These are phyloP conservation scores for Corapipo altera DNA, from an alignment of 2,113 vertebrate species.

Conservation along the genomic window DNA sequence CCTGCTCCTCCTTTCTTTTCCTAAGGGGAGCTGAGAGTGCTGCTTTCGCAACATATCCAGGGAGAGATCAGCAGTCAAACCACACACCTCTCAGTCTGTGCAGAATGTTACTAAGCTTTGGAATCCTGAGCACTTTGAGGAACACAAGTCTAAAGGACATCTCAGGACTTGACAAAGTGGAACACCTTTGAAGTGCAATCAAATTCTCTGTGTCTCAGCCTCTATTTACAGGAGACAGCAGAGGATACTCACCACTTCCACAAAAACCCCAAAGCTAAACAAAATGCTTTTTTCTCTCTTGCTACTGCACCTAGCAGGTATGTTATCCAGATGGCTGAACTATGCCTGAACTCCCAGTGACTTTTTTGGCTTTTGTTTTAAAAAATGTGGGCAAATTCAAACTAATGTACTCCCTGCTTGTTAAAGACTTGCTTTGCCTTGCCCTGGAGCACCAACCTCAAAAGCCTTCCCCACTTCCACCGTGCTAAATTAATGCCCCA, in stretches of 20 bases:
- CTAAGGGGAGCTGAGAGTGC: neutral
- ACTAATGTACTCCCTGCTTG: neutral
- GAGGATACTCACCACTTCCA: neutral
- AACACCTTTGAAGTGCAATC: neutral
- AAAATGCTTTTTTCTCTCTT: neutral
- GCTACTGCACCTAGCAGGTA: neutral
- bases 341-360: neutral
- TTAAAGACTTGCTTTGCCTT: neutral
- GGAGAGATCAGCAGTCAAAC: neutral
- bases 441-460: neutral
- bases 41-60: neutral
- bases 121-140: neutral
- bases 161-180: neutral
- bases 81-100: neutral
- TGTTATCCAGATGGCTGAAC: neutral
- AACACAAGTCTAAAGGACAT: neutral
- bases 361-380: neutral
- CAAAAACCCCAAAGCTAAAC: neutral
- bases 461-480: neutral
- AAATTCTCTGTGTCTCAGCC: neutral
- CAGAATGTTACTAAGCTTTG: neutral
- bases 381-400: neutral
- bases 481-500: neutral
- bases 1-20: neutral
- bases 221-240: neutral